Conservation (phyloP, 2,888 invertebrate species). For the Achlya flavicornis region DNA sequence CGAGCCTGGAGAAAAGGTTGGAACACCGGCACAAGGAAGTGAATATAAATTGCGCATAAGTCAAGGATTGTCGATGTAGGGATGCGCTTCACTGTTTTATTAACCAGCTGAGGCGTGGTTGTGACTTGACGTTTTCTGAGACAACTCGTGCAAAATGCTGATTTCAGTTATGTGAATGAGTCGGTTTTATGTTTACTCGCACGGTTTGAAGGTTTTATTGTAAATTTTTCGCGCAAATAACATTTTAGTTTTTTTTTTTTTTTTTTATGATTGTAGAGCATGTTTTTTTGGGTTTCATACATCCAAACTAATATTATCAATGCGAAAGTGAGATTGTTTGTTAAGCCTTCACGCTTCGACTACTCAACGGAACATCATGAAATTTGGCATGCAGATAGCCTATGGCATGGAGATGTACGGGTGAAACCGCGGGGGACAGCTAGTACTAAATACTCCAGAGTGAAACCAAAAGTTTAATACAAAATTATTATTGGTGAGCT, state of each 20-base stretch:
- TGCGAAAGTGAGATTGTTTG: too few species aligned
- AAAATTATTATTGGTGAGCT: too few species aligned
- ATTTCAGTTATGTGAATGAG: not conserved
- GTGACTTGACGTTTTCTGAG: constrained; percentile 6
- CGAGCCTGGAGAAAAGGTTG: constrained; percentile 55
- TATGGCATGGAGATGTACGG: too few species aligned
- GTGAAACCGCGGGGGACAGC: too few species aligned
- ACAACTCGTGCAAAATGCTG: not conserved
- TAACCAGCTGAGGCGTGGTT: constrained; percentile 7
- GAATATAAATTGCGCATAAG: constrained; percentile 75
- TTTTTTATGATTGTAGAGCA: too few species aligned
- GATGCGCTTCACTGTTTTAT: constrained; percentile 19
- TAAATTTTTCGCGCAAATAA: not conserved
- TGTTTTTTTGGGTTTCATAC: not conserved
- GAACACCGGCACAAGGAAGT: constrained; percentile 64
- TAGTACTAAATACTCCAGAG: too few species aligned
- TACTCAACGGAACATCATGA: too few species aligned
- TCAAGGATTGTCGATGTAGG: constrained; percentile 64
- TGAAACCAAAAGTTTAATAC: too few species aligned
- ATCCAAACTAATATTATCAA: too few species aligned
- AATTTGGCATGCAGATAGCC: too few species aligned
- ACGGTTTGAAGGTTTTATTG: not conserved
- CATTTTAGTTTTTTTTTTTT: too few species aligned
- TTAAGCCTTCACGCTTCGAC: too few species aligned
- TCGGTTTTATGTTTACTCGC: not conserved